phyloP scores from a whole-genome alignment of 1,140 invertebrate genomes.

The Tetramorium alpestre region DNA sequence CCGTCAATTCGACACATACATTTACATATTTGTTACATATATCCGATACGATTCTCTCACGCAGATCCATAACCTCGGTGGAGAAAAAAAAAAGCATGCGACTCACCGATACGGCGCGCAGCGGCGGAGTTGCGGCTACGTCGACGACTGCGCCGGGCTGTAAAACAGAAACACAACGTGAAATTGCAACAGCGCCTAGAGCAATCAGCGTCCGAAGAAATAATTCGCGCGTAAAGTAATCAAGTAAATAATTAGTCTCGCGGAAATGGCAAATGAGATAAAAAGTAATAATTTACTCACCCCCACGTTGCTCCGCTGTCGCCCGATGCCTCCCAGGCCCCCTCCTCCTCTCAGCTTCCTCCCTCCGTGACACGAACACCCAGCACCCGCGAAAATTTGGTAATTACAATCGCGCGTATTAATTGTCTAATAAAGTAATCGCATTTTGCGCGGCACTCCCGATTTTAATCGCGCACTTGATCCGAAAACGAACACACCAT shows the following conservation, averaged over 20 bases:
- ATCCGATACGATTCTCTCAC: not conserved
- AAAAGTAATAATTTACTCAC: not conserved
- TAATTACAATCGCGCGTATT: not conserved
- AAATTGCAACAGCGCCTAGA: not conserved
- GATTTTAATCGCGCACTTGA: too few species aligned
- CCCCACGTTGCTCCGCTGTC: not conserved
- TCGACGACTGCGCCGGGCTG: not conserved
- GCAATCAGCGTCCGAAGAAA: not conserved
- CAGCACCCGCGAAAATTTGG: not conserved
- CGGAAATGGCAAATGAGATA: not conserved
- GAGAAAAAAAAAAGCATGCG: not conserved
- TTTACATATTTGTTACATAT: not conserved
- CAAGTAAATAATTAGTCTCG: constrained; percentile 5
- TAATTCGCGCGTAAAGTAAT: not conserved
- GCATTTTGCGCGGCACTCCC: too few species aligned
- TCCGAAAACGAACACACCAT: too few species aligned
- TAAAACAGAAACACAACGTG: not conserved
- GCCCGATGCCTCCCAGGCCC: not conserved
- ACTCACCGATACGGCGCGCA: not conserved
- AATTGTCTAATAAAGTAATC: too few species aligned
- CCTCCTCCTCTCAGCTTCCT: not conserved
- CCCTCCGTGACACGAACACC: not conserved
- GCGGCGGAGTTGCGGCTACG: not conserved
- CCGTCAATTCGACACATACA: not conserved
- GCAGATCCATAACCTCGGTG: not conserved